Percentiles rank a stretch among this genome's conserved stretches.
These are phyloP conservation scores for Lypha dubia DNA, from an alignment of 2,888 invertebrate genomes.

Conservation along the genomic window DNA sequence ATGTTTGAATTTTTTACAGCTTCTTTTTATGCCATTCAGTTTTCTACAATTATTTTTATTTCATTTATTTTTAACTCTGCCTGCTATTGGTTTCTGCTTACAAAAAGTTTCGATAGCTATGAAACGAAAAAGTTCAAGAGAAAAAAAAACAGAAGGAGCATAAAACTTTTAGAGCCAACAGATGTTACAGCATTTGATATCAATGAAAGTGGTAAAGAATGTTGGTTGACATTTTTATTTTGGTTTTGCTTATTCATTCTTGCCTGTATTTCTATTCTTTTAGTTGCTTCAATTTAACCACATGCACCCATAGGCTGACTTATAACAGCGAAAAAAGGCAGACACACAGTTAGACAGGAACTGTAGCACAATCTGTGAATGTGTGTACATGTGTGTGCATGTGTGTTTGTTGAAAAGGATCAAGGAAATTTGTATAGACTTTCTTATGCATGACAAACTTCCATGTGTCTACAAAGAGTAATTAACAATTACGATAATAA, in stretches of 20 bases:
- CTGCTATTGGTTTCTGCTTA: conserved; percentile 29
- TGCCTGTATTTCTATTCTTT: background rate
- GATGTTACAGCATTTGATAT: conserved; percentile 60
- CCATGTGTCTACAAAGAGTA: background rate
- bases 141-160: conserved; percentile 11
- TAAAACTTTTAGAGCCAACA: conserved; percentile 57
- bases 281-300: conserved; percentile 46
- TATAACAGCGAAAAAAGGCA: background rate
- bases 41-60: conserved; percentile 17
- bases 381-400: background rate
- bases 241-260: conserved; percentile 18
- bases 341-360: background rate
- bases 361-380: background rate
- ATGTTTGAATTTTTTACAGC: conserved; percentile 8
- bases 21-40: background rate
- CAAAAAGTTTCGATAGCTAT: conserved; percentile 33
- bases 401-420: conserved; percentile 18
- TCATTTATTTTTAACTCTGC: conserved; percentile 23
- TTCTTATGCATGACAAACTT: background rate
- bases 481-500: conserved; percentile 27
- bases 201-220: conserved; percentile 62
- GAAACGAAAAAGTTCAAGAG: conserved; percentile 16
- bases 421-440: conserved; percentile 36
- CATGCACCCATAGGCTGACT: conserved; percentile 22
- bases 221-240: conserved; percentile 29